These are phyloP conservation scores for Erinaceus europaeus DNA, from an alignment of 2,113 vertebrate species.

Conservation along the genomic window DNA sequence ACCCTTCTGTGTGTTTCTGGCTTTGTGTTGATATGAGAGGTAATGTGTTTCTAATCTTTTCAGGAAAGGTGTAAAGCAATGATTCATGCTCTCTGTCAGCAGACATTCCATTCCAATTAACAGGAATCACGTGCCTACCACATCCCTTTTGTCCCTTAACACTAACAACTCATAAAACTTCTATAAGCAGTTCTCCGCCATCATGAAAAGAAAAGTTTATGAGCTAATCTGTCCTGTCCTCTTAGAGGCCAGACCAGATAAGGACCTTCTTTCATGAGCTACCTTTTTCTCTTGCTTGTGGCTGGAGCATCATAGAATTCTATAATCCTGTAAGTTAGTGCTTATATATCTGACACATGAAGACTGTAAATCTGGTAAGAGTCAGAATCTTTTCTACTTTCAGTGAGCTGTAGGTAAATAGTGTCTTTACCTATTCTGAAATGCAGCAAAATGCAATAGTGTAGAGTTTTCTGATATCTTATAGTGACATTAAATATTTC, in stretches of 20 bases:
- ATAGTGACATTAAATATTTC: background rate
- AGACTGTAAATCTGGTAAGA: background rate
- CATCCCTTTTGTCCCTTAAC: background rate
- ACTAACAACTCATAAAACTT: background rate
- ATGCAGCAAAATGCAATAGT: background rate
- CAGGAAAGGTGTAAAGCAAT: conserved; percentile 23
- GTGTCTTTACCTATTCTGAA: background rate
- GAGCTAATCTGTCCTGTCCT: background rate
- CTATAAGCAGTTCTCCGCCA: background rate
- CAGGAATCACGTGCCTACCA: background rate
- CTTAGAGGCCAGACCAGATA: background rate
- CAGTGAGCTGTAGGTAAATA: background rate
- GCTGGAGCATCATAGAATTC: background rate
- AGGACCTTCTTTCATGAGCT: background rate
- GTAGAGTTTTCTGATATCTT: background rate
- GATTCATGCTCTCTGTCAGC: background rate
- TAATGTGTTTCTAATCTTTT: conserved; percentile 25
- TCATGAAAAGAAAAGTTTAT: background rate
- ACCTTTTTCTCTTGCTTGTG: background rate
- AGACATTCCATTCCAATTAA: conserved; percentile 16
- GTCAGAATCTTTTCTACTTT: background rate
- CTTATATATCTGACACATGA: background rate
- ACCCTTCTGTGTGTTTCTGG: background rate
- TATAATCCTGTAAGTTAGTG: background rate
- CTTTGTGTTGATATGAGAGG: background rate